Conservation (phyloP, 2,113 vertebrate species). For the Myotis davidii region DNA sequence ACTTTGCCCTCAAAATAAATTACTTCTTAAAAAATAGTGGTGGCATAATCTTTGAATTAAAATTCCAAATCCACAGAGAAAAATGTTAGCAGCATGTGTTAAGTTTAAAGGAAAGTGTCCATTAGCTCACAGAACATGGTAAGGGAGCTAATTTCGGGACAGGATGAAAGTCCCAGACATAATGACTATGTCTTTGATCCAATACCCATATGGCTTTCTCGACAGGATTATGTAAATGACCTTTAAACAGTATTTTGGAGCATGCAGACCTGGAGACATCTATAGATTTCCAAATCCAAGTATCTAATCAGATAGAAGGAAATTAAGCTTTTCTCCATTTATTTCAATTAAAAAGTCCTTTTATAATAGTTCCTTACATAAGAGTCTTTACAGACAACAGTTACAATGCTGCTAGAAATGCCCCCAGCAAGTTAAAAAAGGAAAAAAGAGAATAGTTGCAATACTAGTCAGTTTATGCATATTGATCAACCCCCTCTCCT, state of each 20-base stretch:
- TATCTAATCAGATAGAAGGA: conserved; percentile 58
- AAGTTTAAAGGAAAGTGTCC: conserved; percentile 37
- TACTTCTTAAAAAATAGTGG: conserved; percentile 39
- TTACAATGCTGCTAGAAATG: neutral
- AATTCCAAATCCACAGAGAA: conserved; percentile 41
- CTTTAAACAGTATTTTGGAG: conserved; percentile 51
- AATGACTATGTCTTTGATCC: conserved; percentile 36
- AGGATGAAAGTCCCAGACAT: neutral
- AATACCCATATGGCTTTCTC: neutral
- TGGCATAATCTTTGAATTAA: conserved; percentile 59
- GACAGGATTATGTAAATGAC: conserved; percentile 53
- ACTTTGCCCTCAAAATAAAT: conserved; percentile 62
- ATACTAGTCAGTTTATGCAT: neutral
- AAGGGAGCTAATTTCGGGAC: conserved; percentile 6
- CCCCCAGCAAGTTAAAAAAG: neutral
- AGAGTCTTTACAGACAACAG: neutral
- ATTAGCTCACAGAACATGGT: conserved; percentile 48
- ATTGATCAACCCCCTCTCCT: neutral
- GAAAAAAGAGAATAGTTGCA: neutral
- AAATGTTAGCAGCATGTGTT: neutral
- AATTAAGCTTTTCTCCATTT: conserved; percentile 46
- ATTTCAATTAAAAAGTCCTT: neutral
- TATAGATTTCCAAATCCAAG: conserved; percentile 49
- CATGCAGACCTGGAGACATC: neutral
- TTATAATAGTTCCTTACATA: neutral